Evolutionary conservation across 2,888 invertebrate species (phyloP).

Genomic region (Drosophila tanythrix): DNA sequence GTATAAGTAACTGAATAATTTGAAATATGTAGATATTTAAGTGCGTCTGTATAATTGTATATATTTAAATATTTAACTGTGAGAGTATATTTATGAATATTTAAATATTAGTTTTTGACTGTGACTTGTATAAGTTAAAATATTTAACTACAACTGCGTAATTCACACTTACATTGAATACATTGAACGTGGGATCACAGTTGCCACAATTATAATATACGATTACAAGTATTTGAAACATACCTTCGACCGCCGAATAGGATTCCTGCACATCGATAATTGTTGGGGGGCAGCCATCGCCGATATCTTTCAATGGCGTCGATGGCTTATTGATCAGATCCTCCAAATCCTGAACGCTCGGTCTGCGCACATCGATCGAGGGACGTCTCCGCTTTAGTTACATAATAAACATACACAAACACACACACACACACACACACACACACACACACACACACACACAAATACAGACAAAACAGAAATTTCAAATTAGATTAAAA

Average conservation of each 20-base stretch:
- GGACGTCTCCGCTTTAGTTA: slow-evolving; percentile 90
- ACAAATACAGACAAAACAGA: background rate
- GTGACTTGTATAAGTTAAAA: background rate
- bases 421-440: slow-evolving; percentile 26
- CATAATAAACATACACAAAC: slow-evolving; percentile 6
- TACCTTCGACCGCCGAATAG: slow-evolving; percentile 98
- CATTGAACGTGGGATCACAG: background rate
- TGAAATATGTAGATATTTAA: background rate
- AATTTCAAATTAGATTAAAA: background rate
- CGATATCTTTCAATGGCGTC: slow-evolving; percentile 92
- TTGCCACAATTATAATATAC: background rate
- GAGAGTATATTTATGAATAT: too few species aligned
- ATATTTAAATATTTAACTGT: background rate
- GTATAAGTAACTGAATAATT: background rate
- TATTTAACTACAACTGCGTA: background rate
- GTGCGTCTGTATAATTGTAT: too few species aligned
- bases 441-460: slow-evolving; percentile 21
- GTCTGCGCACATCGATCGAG: slow-evolving; percentile 95
- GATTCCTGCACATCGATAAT: slow-evolving; percentile 97
- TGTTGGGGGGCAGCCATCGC: slow-evolving; percentile 93
- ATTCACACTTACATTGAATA: background rate
- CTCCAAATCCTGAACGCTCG: slow-evolving; percentile 95
- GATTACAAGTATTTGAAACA: slow-evolving; percentile 21
- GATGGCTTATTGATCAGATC: slow-evolving; percentile 96
- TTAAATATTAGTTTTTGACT: background rate